Evolutionary conservation across 2,113 vertebrate species (phyloP).

Genomic region (Gasterosteus nipponicus): DNA sequence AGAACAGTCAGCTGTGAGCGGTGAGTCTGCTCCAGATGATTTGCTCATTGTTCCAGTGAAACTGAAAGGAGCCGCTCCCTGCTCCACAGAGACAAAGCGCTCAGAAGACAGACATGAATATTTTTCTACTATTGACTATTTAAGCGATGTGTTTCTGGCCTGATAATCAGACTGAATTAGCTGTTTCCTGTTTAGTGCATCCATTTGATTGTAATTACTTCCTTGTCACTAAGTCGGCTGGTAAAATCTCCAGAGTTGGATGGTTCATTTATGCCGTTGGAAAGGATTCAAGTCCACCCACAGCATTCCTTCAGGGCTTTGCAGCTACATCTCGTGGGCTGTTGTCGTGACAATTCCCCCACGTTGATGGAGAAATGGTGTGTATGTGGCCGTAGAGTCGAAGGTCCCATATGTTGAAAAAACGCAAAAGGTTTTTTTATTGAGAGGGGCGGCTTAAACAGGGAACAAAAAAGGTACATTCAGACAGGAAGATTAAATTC

Average conservation of each 20-base stretch:
- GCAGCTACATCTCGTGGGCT: background rate
- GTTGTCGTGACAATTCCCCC: background rate
- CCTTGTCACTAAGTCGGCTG: background rate
- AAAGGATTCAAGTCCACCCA: background rate
- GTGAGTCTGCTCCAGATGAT: background rate
- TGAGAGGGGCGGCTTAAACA: too few species aligned
- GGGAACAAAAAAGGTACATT: too few species aligned
- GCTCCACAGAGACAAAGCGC: background rate
- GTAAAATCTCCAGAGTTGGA: background rate
- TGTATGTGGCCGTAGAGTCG: background rate
- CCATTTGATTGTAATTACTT: background rate
- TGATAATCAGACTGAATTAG: background rate
- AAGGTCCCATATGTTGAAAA: background rate
- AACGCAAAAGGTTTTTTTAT: too few species aligned
- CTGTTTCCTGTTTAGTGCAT: background rate
- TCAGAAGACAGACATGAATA: background rate
- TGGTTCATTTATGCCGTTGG: background rate
- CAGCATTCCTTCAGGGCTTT: background rate
- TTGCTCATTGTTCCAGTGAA: background rate
- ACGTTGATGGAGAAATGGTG: background rate
- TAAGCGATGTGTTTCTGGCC: background rate
- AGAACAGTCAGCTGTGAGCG: conserved; percentile 1
- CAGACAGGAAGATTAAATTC: too few species aligned
- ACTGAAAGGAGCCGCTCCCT: background rate
- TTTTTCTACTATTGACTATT: background rate